A percentile compares a stretch with the other conserved stretches of the same genome.
Evolutionary conservation across 2,888 invertebrate species (phyloP).

Genomic region (Caenorhabditis drosophilae): DNA sequence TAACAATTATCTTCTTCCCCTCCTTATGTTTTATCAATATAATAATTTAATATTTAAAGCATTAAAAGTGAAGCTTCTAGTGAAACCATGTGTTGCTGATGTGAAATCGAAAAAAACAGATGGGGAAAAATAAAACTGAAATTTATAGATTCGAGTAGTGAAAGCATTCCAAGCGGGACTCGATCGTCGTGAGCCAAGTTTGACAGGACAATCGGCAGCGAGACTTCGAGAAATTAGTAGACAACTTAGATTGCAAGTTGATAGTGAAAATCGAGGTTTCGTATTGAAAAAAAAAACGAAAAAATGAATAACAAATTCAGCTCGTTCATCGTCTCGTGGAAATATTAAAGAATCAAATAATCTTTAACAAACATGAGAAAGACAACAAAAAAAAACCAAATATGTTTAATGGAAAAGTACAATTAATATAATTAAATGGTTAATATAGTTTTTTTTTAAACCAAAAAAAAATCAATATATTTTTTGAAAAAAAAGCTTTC

Average conservation of each 20-base stretch:
- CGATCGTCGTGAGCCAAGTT: slow-evolving; percentile 79
- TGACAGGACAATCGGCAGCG: slow-evolving; percentile 70
- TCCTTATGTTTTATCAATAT: slow-evolving; percentile 1
- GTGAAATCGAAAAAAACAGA: no score
- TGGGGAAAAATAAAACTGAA: no score
- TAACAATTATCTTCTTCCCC: background rate
- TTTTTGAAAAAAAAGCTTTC: no score
- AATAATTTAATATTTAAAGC: background rate
- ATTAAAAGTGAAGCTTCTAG: no score
- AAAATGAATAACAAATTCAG: slow-evolving; percentile 8
- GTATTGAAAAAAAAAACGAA: background rate
- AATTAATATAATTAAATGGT: no score
- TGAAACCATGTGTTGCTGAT: no score
- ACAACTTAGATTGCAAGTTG: slow-evolving; percentile 71
- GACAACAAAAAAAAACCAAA: no score
- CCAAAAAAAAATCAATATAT: no score
- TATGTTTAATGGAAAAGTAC: no score
- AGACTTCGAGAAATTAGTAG: slow-evolving; percentile 71
- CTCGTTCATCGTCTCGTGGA: slow-evolving; percentile 37
- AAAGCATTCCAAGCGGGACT: slow-evolving; percentile 99
- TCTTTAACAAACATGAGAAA: slow-evolving; percentile 23
- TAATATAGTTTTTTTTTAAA: no score
- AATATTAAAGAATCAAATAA: slow-evolving; percentile 41
- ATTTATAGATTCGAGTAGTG: slow-evolving; percentile 94
- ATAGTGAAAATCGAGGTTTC: slow-evolving; percentile 51